These are phyloP conservation scores for Lasiurus cinereus DNA, from an alignment of 2,113 vertebrate species.

Conservation along the genomic window DNA sequence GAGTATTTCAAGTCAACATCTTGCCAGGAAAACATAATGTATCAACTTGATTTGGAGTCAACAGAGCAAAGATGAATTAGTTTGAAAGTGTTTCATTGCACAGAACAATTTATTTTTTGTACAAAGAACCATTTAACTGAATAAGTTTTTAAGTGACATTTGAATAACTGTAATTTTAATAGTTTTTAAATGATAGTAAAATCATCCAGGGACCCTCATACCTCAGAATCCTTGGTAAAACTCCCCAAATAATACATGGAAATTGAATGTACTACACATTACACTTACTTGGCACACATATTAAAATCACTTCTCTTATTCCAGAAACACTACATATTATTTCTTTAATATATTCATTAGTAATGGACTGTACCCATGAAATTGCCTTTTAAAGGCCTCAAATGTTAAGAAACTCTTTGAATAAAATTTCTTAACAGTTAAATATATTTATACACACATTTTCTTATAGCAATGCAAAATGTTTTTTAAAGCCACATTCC, in stretches of 20 bases:
- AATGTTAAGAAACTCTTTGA: not conserved
- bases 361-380: not conserved
- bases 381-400: not conserved
- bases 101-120: constrained; percentile 33
- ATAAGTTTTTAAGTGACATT: constrained; percentile 44
- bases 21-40: constrained; percentile 1
- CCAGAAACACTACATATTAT: not conserved
- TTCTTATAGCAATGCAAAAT: not conserved
- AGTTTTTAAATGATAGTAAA: constrained; percentile 61
- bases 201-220: not conserved
- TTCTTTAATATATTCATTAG: not conserved
- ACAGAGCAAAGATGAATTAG: not conserved
- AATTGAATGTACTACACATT: not conserved
- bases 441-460: not conserved
- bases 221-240: constrained; percentile 29
- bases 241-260: not conserved
- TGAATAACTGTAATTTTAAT: constrained; percentile 68
- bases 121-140: constrained; percentile 65
- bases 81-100: constrained; percentile 18
- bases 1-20: constrained; percentile 19
- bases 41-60: constrained; percentile 57
- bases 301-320: not conserved
- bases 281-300: not conserved
- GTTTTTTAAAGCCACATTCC: not conserved
- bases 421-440: constrained; percentile 30